phyloP scores from a whole-genome alignment of 1,140 invertebrate genomes.

The Adelges cooleyi region DNA sequence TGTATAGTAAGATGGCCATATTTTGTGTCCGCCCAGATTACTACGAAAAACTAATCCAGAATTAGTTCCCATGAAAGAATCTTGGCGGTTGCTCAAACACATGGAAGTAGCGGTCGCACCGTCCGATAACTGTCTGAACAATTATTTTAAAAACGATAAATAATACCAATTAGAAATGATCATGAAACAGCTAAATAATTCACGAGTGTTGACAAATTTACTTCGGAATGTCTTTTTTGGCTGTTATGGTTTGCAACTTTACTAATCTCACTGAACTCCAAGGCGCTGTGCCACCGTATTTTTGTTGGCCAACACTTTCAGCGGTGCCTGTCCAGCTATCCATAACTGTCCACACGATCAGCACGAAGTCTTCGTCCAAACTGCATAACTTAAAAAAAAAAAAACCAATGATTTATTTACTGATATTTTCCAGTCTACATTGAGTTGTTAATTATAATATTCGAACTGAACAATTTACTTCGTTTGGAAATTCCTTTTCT shows the following conservation, averaged over 20 bases:
- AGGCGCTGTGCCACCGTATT: neutral
- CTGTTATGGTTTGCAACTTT: neutral
- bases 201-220: neutral
- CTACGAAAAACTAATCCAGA: neutral
- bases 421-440: too few relatives aligned
- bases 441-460: too few relatives aligned
- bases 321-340: neutral
- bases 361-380: constrained; percentile 8
- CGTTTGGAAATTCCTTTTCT: neutral
- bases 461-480: neutral
- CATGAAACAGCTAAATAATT: too few relatives aligned
- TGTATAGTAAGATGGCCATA: neutral
- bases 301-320: neutral
- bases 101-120: neutral
- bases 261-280: neutral
- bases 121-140: neutral
- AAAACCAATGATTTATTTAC: too few relatives aligned
- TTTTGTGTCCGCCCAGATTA: neutral
- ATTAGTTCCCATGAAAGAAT: constrained; percentile 9
- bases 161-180: too few relatives aligned
- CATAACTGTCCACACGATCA: neutral
- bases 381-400: constrained; percentile 1
- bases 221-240: neutral
- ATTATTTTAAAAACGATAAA: too few relatives aligned
- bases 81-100: neutral